Base-by-base conservation (phyloP, 2,888 invertebrate genomes). In the Branchellion lobata region DNA sequence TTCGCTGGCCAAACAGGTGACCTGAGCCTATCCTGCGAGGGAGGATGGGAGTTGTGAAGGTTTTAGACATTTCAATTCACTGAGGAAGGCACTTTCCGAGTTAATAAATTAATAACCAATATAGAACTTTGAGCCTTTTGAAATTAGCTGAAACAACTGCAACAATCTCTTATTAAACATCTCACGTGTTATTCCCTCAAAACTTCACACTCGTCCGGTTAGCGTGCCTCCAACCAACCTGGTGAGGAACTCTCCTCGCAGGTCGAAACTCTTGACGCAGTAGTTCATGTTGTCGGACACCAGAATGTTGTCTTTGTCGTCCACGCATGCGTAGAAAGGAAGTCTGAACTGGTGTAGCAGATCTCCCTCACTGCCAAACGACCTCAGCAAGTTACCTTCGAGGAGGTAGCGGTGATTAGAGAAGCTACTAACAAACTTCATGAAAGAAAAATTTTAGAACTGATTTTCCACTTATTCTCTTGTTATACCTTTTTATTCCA, bases 191-290 rank as follows among this genome's bases (percentile, higher is more conserved):
- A n/a, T n/a, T n/a, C n/a, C n/a, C n/a, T n/a, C n/a, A n/a, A n/a
- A n/a, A n/a, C n/a, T n/a, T n/a, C n/a, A n/a, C n/a, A n/a, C n/a
- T n/a, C n/a, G n/a, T n/a, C n/a, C n/a, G n/a, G n/a, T n/a, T n/a
- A n/a, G n/a, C n/a, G n/a, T n/a, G n/a, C n/a, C n/a, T n/a, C n/a
- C n/a, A n/a, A n/a, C n/a, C 29, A 24, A 75, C 75, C 75, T 75
- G 31, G 27, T 75, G 27, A 79, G 61, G 53, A 69, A 78, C 33
- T 72, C 76, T 0, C 85, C 86, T 0, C 80, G 68, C 0, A 81
- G 47, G 61, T 82, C 83, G 80, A 85, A 85, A 1, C 86, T 84
- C 80, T 86, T 86, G 34, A 86, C 80, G 61, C 79, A 80, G 76
- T 81, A 80, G 51, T 79, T 82, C 81, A 82, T 73, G 53, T 82